A percentile compares a stretch with the other conserved stretches of the same genome.
phyloP scores from a whole-genome alignment of 1,140 invertebrate genomes.

The Colletes latitarsis region DNA sequence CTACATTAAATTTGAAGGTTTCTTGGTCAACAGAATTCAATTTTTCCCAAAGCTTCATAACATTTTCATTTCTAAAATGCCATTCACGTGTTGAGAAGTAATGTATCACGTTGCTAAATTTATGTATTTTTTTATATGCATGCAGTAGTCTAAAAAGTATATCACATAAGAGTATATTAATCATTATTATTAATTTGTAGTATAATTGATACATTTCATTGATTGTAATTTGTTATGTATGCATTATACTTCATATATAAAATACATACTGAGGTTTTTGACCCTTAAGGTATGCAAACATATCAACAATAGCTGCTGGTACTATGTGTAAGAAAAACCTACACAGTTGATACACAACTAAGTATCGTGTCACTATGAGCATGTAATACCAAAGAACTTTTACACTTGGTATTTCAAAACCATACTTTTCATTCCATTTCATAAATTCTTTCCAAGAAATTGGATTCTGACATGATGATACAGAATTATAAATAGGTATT shows the following conservation, averaged over 20 bases:
- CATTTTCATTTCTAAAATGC: conserved; percentile 83
- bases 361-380: conserved; percentile 77
- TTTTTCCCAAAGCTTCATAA: conserved; percentile 79
- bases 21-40: conserved; percentile 79
- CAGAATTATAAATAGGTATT: conserved; percentile 82
- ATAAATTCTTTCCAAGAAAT: conserved; percentile 83
- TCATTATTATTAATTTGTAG: too few species aligned
- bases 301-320: conserved; percentile 76
- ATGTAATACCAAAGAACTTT: conserved; percentile 82
- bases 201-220: neutral
- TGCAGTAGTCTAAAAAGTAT: conserved; percentile 79
- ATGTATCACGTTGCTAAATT: conserved; percentile 82
- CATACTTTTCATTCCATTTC: conserved; percentile 76
- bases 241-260: neutral
- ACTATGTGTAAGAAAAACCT: conserved; percentile 77
- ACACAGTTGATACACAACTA: conserved; percentile 79
- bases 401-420: conserved; percentile 73
- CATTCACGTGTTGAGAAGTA: conserved; percentile 84
- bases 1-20: conserved; percentile 78
- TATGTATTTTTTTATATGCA: conserved; percentile 82
- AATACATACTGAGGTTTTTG: conserved; percentile 76
- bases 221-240: neutral
- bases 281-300: conserved; percentile 65
- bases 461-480: conserved; percentile 83
- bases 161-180: neutral